Conservation (phyloP, 1,140 invertebrate genomes). For the Diabrotica undecimpunctata region DNA sequence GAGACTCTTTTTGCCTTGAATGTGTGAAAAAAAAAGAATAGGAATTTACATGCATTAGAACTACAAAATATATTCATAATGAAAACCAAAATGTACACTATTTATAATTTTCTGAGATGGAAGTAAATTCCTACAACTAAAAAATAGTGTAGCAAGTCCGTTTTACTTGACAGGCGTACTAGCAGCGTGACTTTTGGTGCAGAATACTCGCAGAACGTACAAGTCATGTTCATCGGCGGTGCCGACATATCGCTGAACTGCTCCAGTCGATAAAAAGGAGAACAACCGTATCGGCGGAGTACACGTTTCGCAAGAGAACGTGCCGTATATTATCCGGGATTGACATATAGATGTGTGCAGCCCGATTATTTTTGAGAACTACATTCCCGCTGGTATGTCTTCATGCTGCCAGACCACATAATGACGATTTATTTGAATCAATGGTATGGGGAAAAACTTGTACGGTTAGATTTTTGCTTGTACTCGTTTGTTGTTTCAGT, state of each 20-base stretch:
- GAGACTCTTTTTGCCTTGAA: too few species aligned
- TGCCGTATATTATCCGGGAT: slow-evolving; percentile 37
- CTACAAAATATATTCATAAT: too few species aligned
- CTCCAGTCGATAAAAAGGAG: slow-evolving; percentile 28
- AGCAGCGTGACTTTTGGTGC: neutral
- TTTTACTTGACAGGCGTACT: too few species aligned
- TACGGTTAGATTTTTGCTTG: slow-evolving; percentile 33
- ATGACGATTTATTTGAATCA: slow-evolving; percentile 44
- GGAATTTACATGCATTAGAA: too few species aligned
- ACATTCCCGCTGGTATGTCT: slow-evolving; percentile 44
- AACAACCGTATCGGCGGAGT: slow-evolving; percentile 30
- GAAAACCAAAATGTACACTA: too few species aligned
- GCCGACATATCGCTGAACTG: slow-evolving; percentile 12
- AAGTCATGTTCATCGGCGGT: slow-evolving; percentile 6
- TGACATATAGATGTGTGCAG: slow-evolving; percentile 38
- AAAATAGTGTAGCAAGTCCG: too few species aligned
- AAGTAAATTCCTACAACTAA: too few species aligned
- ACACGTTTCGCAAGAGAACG: slow-evolving; percentile 29
- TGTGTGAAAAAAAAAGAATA: too few species aligned
- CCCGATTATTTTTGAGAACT: slow-evolving; percentile 44
- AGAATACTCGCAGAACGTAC: neutral
- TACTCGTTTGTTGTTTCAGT: slow-evolving; percentile 29
- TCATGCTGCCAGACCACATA: slow-evolving; percentile 40
- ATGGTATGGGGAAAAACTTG: slow-evolving; percentile 18
- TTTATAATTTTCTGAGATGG: too few species aligned